Conservation (phyloP, 2,797 vertebrate genomes). For the Scomberomorus guttatus region DNA sequence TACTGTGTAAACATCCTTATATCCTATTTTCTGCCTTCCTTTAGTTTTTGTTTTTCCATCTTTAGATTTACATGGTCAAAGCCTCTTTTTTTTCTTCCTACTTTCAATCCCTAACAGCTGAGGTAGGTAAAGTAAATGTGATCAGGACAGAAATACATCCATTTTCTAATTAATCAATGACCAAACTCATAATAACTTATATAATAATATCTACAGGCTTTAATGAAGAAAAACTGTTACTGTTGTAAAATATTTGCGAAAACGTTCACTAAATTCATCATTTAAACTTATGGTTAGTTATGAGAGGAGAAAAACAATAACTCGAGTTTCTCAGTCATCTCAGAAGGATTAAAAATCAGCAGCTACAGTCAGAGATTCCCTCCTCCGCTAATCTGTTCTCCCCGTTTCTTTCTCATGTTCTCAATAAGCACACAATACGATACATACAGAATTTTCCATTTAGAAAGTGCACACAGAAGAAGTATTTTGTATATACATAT, state of each 20-base stretch:
- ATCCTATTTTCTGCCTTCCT: background rate
- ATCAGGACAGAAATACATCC: background rate
- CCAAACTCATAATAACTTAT: background rate
- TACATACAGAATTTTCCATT: background rate
- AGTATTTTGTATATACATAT: background rate
- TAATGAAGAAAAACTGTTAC: background rate
- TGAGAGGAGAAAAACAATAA: background rate
- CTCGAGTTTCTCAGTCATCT: background rate
- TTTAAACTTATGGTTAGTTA: background rate
- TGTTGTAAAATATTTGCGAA: too few relatives aligned
- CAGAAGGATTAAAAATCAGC: slow-evolving; percentile 46
- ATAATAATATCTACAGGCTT: background rate
- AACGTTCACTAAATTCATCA: background rate
- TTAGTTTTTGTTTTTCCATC: background rate
- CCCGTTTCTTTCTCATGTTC: background rate
- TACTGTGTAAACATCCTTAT: background rate
- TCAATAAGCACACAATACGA: background rate
- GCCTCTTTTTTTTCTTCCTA: background rate
- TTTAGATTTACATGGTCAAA: too few relatives aligned
- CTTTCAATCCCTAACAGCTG: background rate
- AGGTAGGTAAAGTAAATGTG: background rate
- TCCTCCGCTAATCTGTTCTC: background rate
- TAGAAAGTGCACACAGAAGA: background rate
- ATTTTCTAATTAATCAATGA: background rate
- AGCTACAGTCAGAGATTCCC: slow-evolving; percentile 26